Conservation (phyloP, 1,140 invertebrate genomes). For the Semibalanus balanoides region DNA sequence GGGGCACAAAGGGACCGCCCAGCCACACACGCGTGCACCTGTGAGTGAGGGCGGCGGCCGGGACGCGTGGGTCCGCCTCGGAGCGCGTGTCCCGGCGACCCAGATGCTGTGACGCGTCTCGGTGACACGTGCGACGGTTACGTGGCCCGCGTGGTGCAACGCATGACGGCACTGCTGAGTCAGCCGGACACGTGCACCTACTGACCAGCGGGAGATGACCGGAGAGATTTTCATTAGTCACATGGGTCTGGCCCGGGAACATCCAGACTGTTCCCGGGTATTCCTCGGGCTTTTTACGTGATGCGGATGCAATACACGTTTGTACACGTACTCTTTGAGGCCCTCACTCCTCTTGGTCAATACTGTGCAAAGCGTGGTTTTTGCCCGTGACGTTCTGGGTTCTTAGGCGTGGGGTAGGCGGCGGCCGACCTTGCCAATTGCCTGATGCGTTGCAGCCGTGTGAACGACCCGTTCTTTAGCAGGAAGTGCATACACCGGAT, state of each 20-base stretch:
- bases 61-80: constrained; percentile 13
- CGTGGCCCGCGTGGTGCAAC: no score
- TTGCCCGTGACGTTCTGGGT: background rate
- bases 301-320: background rate
- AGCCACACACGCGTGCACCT: constrained; percentile 41
- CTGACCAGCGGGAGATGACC: no score
- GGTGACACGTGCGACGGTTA: no score
- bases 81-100: background rate
- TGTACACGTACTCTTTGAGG: background rate
- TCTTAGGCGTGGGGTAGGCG: background rate
- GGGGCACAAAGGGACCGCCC: constrained; percentile 56
- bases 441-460: background rate
- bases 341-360: background rate
- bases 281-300: background rate
- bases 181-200: no score
- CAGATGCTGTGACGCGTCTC: constrained; percentile 13
- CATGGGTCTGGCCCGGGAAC: no score
- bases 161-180: no score
- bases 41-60: constrained; percentile 25
- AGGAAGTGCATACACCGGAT: background rate
- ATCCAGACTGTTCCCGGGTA: no score
- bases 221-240: no score
- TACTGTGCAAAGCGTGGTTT: background rate
- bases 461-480: background rate
- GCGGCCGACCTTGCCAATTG: background rate